Conservation (phyloP, 2,113 vertebrate genomes). For the Alligator sinensis region DNA sequence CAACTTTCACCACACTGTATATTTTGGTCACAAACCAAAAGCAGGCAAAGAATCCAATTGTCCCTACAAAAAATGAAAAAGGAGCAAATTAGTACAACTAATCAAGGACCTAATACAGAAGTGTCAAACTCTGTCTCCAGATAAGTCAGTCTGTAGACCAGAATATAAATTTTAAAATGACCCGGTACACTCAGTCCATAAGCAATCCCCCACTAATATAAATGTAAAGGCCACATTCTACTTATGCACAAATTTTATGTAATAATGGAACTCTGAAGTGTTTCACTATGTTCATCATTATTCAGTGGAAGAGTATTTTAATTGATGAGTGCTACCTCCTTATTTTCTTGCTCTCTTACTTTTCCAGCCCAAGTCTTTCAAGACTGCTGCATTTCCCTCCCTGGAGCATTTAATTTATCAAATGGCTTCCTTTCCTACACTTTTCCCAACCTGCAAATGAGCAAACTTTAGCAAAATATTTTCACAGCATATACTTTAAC, state of each 20-base stretch:
- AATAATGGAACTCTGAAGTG: neutral
- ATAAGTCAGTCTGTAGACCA: neutral
- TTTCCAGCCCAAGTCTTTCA: neutral
- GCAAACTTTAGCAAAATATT: neutral
- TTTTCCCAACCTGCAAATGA: neutral
- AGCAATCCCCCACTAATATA: neutral
- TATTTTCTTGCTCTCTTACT: neutral
- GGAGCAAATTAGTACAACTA: neutral
- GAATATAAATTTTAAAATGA: fast-evolving
- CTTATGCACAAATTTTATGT: neutral
- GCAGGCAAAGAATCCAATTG: constrained; percentile 98
- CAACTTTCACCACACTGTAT: constrained; percentile 99
- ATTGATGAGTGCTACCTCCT: neutral
- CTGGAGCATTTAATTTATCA: neutral
- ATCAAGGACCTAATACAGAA: neutral
- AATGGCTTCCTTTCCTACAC: neutral
- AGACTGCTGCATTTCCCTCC: neutral
- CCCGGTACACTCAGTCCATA: neutral
- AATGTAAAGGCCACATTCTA: neutral
- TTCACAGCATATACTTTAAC: neutral
- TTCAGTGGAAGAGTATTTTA: fast-evolving
- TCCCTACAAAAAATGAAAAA: constrained; percentile 80
- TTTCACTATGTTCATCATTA: neutral
- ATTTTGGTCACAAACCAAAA: constrained; percentile 99
- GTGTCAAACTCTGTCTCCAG: fast-evolving